Percentiles rank a stretch among this genome's conserved stretches.
phyloP scores from a whole-genome alignment of 2,888 invertebrate species.

The Cancer borealis region DNA sequence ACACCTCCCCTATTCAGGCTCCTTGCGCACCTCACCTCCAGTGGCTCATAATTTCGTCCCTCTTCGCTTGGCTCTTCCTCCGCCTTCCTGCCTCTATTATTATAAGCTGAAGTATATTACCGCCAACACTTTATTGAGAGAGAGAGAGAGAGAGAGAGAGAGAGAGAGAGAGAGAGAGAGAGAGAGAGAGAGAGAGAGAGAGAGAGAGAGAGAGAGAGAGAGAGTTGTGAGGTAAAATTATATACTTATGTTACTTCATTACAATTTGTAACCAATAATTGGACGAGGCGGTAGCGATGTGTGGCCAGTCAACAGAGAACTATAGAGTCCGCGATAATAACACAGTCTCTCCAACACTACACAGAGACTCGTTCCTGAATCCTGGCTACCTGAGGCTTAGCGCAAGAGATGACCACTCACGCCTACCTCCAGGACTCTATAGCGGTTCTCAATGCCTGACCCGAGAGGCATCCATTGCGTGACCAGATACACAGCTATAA shows the following conservation, averaged over 20 bases:
- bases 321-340: not conserved
- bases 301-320: not conserved
- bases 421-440: not conserved
- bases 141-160: not conserved
- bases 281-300: not conserved
- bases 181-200: conserved; percentile 40
- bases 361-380: not conserved
- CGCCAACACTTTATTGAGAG: not conserved
- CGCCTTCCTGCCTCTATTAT: not conserved
- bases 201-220: conserved; percentile 40
- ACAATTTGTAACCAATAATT: not conserved
- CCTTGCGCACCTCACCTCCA: not conserved
- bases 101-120: not conserved
- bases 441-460: not conserved
- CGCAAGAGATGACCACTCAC: not conserved
- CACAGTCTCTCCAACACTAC: conserved; percentile 10
- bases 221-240: not conserved
- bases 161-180: not conserved
- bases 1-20: not conserved
- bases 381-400: conserved; percentile 32
- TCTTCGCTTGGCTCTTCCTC: conserved; percentile 9
- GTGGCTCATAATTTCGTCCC: not conserved
- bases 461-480: not conserved
- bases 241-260: too few relatives aligned
- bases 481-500: not conserved